Base-by-base conservation (phyloP, 1,140 invertebrate genomes). In the Zaprionus inermis region DNA sequence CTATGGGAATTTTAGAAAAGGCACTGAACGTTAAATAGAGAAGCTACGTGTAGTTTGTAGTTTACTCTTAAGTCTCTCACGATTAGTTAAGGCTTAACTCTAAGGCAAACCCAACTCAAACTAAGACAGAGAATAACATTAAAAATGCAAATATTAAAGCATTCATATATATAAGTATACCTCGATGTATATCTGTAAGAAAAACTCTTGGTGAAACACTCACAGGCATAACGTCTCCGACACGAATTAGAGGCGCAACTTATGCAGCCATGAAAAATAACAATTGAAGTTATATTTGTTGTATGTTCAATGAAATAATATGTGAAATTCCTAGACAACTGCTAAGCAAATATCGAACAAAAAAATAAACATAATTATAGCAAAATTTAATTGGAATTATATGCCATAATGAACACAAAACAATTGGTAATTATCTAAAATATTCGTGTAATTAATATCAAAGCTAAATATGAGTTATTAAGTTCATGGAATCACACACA, bases 131-230 rank as follows among this genome's bases (percentile, higher is more conserved):
- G 7, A 24, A 59, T 57, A 60, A 68, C 24, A 9, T 18, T 30
- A 32, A 32, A 32, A 51, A 44, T 30, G 24, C n/a, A 10, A 16
- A 28, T 28, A 3, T 9, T 32, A 28, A 20, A 52, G 6, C 9
- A 28, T 34, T 24, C 20, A 32, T 24, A n/a, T 20, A 22, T 24
- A 22, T 32, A 51, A 55, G 20, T 16, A 55, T 12, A 34, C 20
- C 20, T 20, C 32, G 34, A 36, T 49, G 34, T 41, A 67, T 46
- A 49, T 38, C 20, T 49, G 49, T 49, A 54, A 28, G 5, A 59
- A 72, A 59, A 72, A 67, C 32, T 72, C 56, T 60, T 36, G 66
- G 38, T 49, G 22, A 73, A 73, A 68, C 51, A 73, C 71, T 73
- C 64, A 61, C 41, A 73, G 60, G 38, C 60, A 38, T 49, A 68